Percentiles rank a stretch among this genome's conserved stretches.
phyloP scores from a whole-genome alignment of 2,113 vertebrate genomes.

The Psophia crepitans region DNA sequence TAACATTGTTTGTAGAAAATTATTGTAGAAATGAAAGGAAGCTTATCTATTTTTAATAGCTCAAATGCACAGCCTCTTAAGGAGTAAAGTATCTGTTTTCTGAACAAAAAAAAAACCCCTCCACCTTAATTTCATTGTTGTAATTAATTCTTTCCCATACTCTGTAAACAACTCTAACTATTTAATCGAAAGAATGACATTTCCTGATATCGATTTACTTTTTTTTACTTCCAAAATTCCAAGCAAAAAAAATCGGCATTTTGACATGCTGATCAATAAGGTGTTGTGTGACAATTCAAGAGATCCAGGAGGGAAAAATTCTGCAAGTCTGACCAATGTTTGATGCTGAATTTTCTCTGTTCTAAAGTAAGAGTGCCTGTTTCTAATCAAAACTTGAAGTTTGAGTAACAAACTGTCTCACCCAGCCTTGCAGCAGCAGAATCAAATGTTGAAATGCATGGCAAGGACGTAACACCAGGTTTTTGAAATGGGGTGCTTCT shows the following conservation, averaged over 20 bases:
- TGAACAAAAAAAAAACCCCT: not conserved
- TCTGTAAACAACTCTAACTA: not conserved
- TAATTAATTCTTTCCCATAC: not conserved
- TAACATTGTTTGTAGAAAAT: not conserved
- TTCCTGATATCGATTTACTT: not conserved
- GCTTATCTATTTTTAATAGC: not conserved
- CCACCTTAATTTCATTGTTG: not conserved
- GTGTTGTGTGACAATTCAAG: not conserved
- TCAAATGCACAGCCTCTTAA: not conserved
- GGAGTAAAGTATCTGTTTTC: not conserved
- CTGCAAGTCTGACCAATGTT: rapidly evolving
- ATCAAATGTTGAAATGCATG: not conserved
- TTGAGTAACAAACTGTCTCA: not conserved
- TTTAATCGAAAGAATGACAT: not conserved
- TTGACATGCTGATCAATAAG: not conserved
- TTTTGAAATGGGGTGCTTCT: not conserved
- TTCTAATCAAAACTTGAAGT: not conserved
- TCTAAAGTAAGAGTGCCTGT: not conserved
- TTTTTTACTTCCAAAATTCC: not conserved
- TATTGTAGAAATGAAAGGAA: not conserved
- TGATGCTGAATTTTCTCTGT: not conserved
- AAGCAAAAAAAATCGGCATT: not conserved
- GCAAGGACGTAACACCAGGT: not conserved
- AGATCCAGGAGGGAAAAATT: not conserved
- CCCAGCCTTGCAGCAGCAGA: not conserved